Evolutionary conservation across 2,888 invertebrate species (phyloP).

Genomic region (Dendrolimus houi): DNA sequence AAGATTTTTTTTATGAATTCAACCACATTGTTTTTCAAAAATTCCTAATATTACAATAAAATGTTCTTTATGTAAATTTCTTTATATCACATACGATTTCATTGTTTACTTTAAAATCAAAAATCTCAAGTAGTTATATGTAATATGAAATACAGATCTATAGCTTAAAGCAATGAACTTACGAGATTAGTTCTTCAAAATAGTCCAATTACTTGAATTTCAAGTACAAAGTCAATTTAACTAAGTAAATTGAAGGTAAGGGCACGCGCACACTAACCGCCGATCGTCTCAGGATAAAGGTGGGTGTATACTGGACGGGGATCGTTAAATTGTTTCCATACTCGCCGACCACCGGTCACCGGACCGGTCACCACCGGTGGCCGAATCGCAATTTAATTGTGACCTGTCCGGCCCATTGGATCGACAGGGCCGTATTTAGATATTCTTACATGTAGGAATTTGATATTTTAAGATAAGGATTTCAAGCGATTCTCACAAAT

Average conservation of each 20-base stretch:
- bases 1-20: no score
- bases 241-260: slow-evolving; percentile 6
- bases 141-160: not conserved
- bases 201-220: not conserved
- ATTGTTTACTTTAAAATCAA: no score
- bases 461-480: no score
- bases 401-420: slow-evolving; percentile 45
- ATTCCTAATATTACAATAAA: no score
- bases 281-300: slow-evolving; percentile 32
- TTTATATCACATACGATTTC: no score
- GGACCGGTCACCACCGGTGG: slow-evolving; percentile 20
- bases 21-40: no score
- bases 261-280: slow-evolving; percentile 26
- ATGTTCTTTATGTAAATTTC: no score
- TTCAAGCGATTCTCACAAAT: no score
- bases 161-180: slow-evolving; percentile 12
- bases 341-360: slow-evolving; percentile 16
- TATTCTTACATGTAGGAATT: no score
- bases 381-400: slow-evolving; percentile 55
- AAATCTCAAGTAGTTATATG: no score
- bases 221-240: slow-evolving; percentile 3
- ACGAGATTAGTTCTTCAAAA: slow-evolving; percentile 2
- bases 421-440: slow-evolving; percentile 25
- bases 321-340: slow-evolving; percentile 48
- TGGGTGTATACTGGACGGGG: slow-evolving; percentile 29